These are phyloP conservation scores for Phortica magna DNA, from an alignment of 2,888 invertebrate genomes.

Conservation along the genomic window DNA sequence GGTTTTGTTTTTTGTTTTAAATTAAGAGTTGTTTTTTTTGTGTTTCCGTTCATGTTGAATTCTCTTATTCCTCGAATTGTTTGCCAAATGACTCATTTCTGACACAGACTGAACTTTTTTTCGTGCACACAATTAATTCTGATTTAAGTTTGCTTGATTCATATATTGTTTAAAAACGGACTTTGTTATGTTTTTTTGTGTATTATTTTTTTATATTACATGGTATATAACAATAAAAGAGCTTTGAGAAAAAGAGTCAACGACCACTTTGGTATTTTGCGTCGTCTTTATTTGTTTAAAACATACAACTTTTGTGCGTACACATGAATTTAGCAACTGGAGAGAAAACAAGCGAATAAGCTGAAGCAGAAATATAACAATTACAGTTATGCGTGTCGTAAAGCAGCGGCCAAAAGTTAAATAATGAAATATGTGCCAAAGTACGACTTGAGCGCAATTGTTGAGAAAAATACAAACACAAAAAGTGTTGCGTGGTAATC, in stretches of 20 bases:
- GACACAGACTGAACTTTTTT: not conserved
- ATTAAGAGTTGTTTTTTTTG: too few relatives aligned
- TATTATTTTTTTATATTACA: conserved; percentile 14
- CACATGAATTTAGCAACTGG: not conserved
- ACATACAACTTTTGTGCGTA: conserved; percentile 23
- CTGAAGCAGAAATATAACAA: not conserved
- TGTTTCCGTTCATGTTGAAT: not conserved
- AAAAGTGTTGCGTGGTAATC: not conserved
- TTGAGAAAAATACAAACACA: not conserved
- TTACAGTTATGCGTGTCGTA: not conserved
- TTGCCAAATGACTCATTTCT: not conserved
- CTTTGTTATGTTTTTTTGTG: conserved; percentile 33
- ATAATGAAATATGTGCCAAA: not conserved
- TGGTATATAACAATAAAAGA: conserved; percentile 38
- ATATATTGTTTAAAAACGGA: conserved; percentile 44
- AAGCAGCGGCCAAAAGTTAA: not conserved
- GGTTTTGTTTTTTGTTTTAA: too few relatives aligned
- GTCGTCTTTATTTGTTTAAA: conserved; percentile 50
- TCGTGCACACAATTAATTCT: conserved; percentile 14
- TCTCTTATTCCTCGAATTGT: not conserved
- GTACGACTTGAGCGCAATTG: not conserved
- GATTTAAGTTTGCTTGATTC: conserved; percentile 54
- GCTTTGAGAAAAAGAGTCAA: conserved; percentile 55
- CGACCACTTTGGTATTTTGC: conserved; percentile 63
- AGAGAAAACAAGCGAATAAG: not conserved